Base-by-base conservation (phyloP, 2,113 vertebrate genomes). In the Emydura subglobosa region DNA sequence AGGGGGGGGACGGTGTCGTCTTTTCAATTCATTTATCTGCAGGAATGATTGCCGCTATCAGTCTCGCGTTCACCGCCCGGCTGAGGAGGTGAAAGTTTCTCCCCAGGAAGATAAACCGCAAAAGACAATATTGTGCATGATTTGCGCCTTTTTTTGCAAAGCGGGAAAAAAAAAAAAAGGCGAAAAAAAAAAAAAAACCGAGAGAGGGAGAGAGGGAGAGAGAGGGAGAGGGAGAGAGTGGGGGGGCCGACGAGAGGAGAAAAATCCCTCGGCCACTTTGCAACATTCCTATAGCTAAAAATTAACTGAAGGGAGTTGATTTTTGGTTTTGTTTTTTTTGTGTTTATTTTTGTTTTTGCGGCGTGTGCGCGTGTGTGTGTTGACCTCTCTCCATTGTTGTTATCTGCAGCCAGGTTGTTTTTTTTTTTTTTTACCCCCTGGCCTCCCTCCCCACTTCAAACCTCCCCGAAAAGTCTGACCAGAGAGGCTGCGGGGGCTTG, bases 11-110 rank as follows among this genome's bases (percentile, higher is more conserved):
- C 99, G 98, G 99, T 99, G 99, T 99, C 99, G 99, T 99, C 99
- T 99, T 99, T 99, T 99, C 99, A 99, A 99, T 99, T 99, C 99
- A 99, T 99, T 99, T 99, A 99, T 99, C 99, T 99, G 99, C 99
- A 99, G 99, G 99, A 99, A 99, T 99, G 99, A 99, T 99, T 99
- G 99, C 99, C 99, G 99, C 99, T 99, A 99, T 99, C 99, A 99
- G 99, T 99, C 99, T 99, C 99, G 99, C 99, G 99, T 99, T 99
- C 99, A 99, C 99, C 99, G 99, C 99, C 99, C 99, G 99, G 99
- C 99, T 99, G 99, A 99, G 99, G 99, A 99, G 99, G 99, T 99
- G 99, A 99, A 99, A 99, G 99, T 99, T 99, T 99, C 99, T 99
- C 99, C 99, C 99, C 99, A 99, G 99, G 99, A 99, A 99, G 99